These are phyloP conservation scores for Noctua fimbriata DNA, from an alignment of 2,888 invertebrate species.

Conservation along the genomic window DNA sequence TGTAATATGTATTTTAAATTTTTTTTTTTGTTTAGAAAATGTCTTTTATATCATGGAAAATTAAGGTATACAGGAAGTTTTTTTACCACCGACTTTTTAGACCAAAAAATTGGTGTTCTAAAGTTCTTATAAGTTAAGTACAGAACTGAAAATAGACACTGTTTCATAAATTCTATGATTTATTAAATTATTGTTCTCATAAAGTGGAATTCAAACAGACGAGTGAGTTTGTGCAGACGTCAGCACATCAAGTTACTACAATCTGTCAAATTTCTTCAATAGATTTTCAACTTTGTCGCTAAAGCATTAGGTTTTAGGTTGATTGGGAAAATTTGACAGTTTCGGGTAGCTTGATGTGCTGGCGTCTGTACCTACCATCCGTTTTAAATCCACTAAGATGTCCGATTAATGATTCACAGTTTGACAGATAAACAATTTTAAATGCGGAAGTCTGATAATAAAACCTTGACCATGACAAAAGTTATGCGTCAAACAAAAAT, in stretches of 20 bases:
- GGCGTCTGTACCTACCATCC: not conserved
- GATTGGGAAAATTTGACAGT: no score
- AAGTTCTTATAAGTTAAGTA: not conserved
- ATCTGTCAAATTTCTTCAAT: no score
- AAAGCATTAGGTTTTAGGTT: no score
- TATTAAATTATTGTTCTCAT: conserved; percentile 40
- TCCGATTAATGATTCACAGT: conserved; percentile 42
- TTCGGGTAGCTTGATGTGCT: no score
- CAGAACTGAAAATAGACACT: no score
- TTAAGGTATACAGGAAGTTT: not conserved
- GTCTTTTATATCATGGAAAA: not conserved
- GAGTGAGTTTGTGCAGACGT: not conserved
- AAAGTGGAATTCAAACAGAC: conserved; percentile 25
- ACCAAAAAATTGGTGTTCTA: not conserved
- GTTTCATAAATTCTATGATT: not conserved
- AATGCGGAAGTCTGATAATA: conserved; percentile 5
- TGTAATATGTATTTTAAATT: not conserved
- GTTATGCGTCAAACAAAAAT: not conserved
- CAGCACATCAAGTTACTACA: no score
- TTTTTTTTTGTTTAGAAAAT: not conserved
- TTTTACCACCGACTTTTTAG: not conserved
- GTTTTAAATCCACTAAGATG: conserved; percentile 45
- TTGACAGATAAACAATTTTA: conserved; percentile 31
- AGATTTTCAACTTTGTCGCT: no score
- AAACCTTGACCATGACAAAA: not conserved